A percentile compares a stretch with the other conserved stretches of the same genome.
Conservation (phyloP, 2,797 vertebrate genomes). For the Tympanoctomys barrerae region DNA sequence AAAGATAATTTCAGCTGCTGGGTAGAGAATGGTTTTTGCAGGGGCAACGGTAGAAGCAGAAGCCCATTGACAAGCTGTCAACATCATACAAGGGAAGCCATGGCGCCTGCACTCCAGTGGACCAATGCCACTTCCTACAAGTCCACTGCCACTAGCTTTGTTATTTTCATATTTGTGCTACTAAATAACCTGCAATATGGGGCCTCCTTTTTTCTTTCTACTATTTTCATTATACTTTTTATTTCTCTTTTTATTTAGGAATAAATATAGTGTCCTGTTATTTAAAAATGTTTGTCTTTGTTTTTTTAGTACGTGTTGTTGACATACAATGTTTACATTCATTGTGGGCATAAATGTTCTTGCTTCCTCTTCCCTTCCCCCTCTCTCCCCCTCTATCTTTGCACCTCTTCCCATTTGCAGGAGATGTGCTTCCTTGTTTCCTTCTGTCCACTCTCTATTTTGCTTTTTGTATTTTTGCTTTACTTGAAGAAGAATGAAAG, state of each 20-base stretch:
- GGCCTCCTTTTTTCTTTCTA: neutral
- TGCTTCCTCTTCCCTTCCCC: neutral
- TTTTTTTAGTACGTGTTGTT: neutral
- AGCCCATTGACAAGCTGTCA: neutral
- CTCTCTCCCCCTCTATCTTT: neutral
- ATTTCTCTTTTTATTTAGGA: constrained; percentile 46
- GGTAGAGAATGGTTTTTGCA: neutral
- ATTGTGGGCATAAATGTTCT: neutral
- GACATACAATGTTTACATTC: neutral
- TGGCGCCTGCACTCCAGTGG: rapidly evolving
- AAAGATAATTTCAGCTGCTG: constrained; percentile 16
- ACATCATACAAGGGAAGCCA: rapidly evolving
- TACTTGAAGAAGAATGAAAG: neutral
- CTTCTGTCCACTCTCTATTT: neutral
- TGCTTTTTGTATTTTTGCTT: neutral
- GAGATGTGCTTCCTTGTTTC: neutral
- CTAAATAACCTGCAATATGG: neutral
- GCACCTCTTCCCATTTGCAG: neutral
- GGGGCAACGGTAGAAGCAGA: neutral
- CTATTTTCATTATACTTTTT: neutral
- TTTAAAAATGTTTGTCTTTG: neutral
- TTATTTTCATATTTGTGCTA: neutral
- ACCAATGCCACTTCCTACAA: neutral
- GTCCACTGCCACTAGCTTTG: neutral
- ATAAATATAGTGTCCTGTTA: neutral